phyloP scores from a whole-genome alignment of 2,797 vertebrate genomes.

The Kryptopterus vitreolus region DNA sequence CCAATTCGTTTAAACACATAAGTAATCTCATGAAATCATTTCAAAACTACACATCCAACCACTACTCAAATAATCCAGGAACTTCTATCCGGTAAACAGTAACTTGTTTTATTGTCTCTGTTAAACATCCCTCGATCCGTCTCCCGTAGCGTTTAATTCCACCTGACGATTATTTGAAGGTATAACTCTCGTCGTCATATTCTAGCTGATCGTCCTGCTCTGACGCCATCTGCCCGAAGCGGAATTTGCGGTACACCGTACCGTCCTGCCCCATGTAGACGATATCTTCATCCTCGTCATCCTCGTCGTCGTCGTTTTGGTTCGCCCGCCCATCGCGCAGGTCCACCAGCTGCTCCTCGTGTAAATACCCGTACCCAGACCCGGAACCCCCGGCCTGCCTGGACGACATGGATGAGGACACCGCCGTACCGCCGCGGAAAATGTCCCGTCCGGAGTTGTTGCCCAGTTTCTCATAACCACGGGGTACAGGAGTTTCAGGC shows the following conservation, averaged over 20 bases:
- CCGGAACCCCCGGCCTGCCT: conserved; percentile 52
- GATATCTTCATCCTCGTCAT: conserved; percentile 86
- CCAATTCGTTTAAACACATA: background rate
- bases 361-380: conserved; percentile 65
- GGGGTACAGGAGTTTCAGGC: conserved; percentile 61
- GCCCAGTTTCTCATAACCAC: conserved; percentile 84
- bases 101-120: conserved; percentile 9
- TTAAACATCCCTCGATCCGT: conserved; percentile 1
- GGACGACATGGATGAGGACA: conserved; percentile 50
- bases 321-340: conserved; percentile 64
- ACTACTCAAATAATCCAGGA: background rate
- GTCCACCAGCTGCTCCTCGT: conserved; percentile 83
- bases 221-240: conserved; percentile 85
- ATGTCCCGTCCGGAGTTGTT: conserved; percentile 55
- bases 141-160: background rate
- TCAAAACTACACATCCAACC: background rate
- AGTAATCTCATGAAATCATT: background rate
- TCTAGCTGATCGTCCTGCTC: conserved; percentile 89
- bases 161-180: conserved; percentile 73
- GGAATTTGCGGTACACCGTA: conserved; percentile 91
- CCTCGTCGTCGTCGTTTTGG: conserved; percentile 58
- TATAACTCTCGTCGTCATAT: conserved; percentile 93
- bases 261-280: conserved; percentile 96
- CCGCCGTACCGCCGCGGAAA: conserved; percentile 62
- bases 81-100: background rate